These are phyloP conservation scores for Andrena praecox DNA, from an alignment of 2,888 invertebrate species.

Conservation along the genomic window DNA sequence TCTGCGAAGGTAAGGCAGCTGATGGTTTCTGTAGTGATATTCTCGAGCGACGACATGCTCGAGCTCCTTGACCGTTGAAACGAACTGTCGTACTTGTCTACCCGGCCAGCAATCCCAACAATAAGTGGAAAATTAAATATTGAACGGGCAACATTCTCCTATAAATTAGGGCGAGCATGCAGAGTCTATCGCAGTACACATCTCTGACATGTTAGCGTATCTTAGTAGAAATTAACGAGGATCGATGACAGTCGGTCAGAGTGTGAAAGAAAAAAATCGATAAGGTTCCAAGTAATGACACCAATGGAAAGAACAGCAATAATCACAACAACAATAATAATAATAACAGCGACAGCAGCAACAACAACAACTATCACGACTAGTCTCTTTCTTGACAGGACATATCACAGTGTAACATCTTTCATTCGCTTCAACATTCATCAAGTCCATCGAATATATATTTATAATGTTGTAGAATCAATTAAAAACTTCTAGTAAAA, in stretches of 20 bases:
- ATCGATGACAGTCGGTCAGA: slow-evolving; percentile 48
- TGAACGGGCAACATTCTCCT: slow-evolving; percentile 17
- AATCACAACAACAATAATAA: slow-evolving; percentile 66
- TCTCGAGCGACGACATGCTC: slow-evolving; percentile 99
- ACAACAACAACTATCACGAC: slow-evolving; percentile 77
- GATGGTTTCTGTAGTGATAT: slow-evolving; percentile 97
- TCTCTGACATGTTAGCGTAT: slow-evolving; percentile 57
- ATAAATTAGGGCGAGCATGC: slow-evolving; percentile 23
- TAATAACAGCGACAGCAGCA: slow-evolving; percentile 67
- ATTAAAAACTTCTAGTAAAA: slow-evolving; percentile 3
- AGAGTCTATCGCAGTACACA: slow-evolving; percentile 50
- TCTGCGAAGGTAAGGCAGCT: slow-evolving; percentile 98
- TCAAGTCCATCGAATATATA: slow-evolving; percentile 43
- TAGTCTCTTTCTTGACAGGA: slow-evolving; percentile 51
- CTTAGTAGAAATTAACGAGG: slow-evolving; percentile 44
- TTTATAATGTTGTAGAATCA: neutral
- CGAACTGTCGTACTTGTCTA: slow-evolving; percentile 98
- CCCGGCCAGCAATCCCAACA: slow-evolving; percentile 88
- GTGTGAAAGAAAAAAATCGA: slow-evolving; percentile 42
- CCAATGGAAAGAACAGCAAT: slow-evolving; percentile 47
- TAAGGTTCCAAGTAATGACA: slow-evolving; percentile 54
- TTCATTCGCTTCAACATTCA: slow-evolving; percentile 56
- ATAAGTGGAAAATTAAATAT: slow-evolving; percentile 70
- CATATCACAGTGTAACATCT: slow-evolving; percentile 57
- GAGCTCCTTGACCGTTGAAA: slow-evolving; percentile 98